phyloP scores from a whole-genome alignment of 2,113 vertebrate species.

The Alligator sinensis region DNA sequence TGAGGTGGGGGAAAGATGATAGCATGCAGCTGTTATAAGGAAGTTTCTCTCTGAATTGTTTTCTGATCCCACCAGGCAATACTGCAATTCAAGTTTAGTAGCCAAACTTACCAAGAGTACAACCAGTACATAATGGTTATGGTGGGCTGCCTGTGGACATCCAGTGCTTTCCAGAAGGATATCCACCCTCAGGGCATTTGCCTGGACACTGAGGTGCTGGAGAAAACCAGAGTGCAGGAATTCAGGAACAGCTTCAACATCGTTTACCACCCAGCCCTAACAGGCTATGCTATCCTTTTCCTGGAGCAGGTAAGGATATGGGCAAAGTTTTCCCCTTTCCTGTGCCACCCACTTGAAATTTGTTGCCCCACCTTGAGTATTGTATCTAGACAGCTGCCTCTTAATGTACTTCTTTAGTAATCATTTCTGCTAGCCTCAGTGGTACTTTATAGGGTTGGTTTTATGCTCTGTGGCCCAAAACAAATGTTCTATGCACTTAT shows the following conservation, averaged over 20 bases:
- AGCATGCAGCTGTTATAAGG: neutral
- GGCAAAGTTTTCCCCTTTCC: neutral
- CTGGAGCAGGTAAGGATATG: slow-evolving; percentile 83
- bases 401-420: neutral
- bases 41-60: neutral
- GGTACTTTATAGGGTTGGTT: neutral
- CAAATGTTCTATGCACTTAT: neutral
- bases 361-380: neutral
- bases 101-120: slow-evolving; percentile 85
- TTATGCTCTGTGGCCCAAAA: neutral
- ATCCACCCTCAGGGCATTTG: slow-evolving; percentile 66
- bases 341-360: neutral
- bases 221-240: slow-evolving; percentile 73
- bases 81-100: slow-evolving; percentile 85
- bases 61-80: slow-evolving; percentile 65
- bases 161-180: slow-evolving; percentile 80
- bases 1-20: neutral
- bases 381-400: neutral
- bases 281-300: slow-evolving; percentile 84
- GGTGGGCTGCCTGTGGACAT: slow-evolving; percentile 93
- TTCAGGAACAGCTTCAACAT: slow-evolving; percentile 84
- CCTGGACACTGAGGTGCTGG: slow-evolving; percentile 80
- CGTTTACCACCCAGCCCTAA: slow-evolving; percentile 88
- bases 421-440: neutral
- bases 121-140: slow-evolving; percentile 87